Base-by-base conservation (phyloP, 2,888 invertebrate genomes). In the Resseliella maxima region DNA sequence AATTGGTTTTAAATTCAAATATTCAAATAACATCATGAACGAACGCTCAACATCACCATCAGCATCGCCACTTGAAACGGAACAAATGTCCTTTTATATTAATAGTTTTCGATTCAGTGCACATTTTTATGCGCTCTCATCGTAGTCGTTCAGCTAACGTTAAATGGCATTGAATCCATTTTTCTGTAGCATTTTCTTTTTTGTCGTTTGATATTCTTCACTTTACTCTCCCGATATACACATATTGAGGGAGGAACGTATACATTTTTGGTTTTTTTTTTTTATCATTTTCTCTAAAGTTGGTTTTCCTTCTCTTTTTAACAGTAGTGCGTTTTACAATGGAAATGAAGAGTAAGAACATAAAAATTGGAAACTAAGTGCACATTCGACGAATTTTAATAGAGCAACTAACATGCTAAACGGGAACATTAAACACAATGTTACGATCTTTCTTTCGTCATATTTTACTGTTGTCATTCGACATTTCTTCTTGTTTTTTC, bases 1-100 rank as follows among this genome's bases (percentile, higher is more conserved):
- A 72, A 72, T 72, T 72, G 72, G 72, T 72, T 72, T 72, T 72
- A 72, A 72, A 72, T 72, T 72, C 72, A 72, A 72, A 72, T 72
- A 72, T 72, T 72, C 72, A 72, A 72, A 72, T 72, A 72, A 21
- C 72, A 72, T 15, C 2, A 72, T 31, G 31, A 72, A 35, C 5
- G 59, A 72, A 72, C 35, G 31, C 27, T 12, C 46, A 50, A 18
- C 46, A 50, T 6, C 46, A 50, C 15, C 46, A 50, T 8, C 46
- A 6, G 18, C 46, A 50, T 0, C 31, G 31, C 12, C 72, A 72
- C 72, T 72, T 72, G 35, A 35, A 72, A 72, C 72, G 35, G 72
- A 72, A 72, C 72, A 72, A 72, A 72, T 72, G 72, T 72, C 72
- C 31, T 72, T 72, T 35, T 72, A 72, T 72, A 72, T 72, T 72